Evolutionary conservation across 2,113 vertebrate species (phyloP).

Genomic region (Halcyon senegalensis): DNA sequence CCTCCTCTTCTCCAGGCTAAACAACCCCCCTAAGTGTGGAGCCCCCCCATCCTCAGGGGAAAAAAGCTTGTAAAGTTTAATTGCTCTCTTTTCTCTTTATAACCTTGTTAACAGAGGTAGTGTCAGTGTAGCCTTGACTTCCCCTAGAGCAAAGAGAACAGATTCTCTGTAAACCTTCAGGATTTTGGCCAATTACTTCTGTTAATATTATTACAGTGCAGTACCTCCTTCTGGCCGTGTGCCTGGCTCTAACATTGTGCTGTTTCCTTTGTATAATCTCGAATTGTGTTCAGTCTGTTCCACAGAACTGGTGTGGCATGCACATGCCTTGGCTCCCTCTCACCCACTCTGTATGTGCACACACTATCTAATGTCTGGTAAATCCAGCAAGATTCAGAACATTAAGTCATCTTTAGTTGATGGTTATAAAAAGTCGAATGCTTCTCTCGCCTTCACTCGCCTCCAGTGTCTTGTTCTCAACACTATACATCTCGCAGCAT

Average conservation of each 20-base stretch:
- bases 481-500: not conserved
- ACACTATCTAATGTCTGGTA: not conserved
- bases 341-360: fast-evolving
- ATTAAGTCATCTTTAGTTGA: not conserved
- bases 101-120: not conserved
- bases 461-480: not conserved
- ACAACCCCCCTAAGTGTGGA: not conserved
- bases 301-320: not conserved
- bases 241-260: not conserved
- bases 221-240: not conserved
- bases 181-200: not conserved
- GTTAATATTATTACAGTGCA: not conserved
- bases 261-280: not conserved
- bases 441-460: not conserved
- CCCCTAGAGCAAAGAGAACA: not conserved
- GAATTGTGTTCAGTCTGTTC: not conserved
- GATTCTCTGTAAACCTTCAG: not conserved
- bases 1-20: no score
- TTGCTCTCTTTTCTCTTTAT: not conserved
- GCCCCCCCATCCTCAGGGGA: fast-evolving
- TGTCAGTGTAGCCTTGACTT: not conserved
- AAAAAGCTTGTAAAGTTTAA: not conserved
- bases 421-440: not conserved
- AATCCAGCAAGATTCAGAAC: not conserved
- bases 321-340: no score